phyloP scores from a whole-genome alignment of 2,888 invertebrate species.

The Oligia strigilis region DNA sequence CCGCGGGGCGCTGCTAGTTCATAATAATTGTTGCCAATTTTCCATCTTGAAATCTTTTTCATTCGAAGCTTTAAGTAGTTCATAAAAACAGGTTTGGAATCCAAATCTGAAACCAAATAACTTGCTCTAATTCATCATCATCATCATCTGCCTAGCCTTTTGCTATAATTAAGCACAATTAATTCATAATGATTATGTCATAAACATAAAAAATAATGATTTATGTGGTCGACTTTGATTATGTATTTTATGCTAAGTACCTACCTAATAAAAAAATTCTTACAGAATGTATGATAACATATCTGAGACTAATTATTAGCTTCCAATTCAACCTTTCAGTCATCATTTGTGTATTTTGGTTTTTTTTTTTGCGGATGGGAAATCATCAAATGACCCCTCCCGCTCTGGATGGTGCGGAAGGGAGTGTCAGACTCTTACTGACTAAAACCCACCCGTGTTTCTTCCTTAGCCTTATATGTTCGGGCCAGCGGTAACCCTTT shows the following conservation, averaged over 20 bases:
- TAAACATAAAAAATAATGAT: neutral
- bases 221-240: neutral
- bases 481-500: no score
- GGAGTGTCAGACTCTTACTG: no score
- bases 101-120: no score
- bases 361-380: no score
- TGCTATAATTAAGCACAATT: slow-evolving; percentile 20
- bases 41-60: neutral
- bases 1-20: no score
- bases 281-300: neutral
- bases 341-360: neutral
- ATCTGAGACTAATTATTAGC: neutral
- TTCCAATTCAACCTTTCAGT: neutral
- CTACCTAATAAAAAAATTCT: slow-evolving; percentile 12
- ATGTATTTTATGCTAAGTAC: neutral
- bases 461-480: no score
- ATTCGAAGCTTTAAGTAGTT: neutral
- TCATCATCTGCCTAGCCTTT: neutral
- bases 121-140: neutral
- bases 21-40: neutral
- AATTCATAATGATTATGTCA: neutral
- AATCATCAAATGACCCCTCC: no score
- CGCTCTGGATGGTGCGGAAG: no score
- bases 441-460: no score
- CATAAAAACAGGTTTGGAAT: neutral